Base-by-base conservation (phyloP, 2,797 vertebrate genomes). In the Melanotaenia trifasciata region DNA sequence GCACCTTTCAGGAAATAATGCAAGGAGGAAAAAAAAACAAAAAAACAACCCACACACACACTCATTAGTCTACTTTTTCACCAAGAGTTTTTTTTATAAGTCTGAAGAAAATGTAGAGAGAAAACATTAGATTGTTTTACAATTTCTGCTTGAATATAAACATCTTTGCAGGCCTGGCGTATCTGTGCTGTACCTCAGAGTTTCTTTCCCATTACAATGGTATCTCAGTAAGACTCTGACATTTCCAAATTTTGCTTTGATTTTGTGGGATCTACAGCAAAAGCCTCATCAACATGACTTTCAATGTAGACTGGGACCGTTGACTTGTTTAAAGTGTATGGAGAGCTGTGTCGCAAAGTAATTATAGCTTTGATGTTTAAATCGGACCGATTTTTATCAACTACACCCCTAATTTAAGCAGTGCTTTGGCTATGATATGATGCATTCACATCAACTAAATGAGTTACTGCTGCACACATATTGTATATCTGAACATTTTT, bases 1-100 rank as follows among this genome's bases (percentile, higher is more conserved):
- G 84, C 92, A 94, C 92, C 93, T 94, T 94, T 94, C 89, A 92
- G 91, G 89, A 94, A 93, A 94, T 90, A 90, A 91, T 73, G 75
- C 80, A 85, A 80, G 81, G 76, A 92, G 88, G 85, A 74, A 78
- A 70, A 54, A 72, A 66, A 74, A 71, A 78, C 62, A 78, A 70
- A 54, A 65, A 28, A 28, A 28, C 28, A 30, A 4, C 28, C 28
- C 28, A 62, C 58, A n/a, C 26, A 7, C 56, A 78, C 54, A 28
- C 66, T 78, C 81, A 88, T 90, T 90, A 87, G 81, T 79, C 66
- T 50, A 76, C 71, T 86, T 93, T 93, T 90, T 84, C 84, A 87
- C 78, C 86, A 84, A 89, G 76, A 87, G 83, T 81, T 81, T 70
- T 86, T 86, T 90, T 92, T 90, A 87, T 83, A 83, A 81, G 88